These are phyloP conservation scores for Pica pica DNA, from an alignment of 2,113 vertebrate species.

Conservation along the genomic window DNA sequence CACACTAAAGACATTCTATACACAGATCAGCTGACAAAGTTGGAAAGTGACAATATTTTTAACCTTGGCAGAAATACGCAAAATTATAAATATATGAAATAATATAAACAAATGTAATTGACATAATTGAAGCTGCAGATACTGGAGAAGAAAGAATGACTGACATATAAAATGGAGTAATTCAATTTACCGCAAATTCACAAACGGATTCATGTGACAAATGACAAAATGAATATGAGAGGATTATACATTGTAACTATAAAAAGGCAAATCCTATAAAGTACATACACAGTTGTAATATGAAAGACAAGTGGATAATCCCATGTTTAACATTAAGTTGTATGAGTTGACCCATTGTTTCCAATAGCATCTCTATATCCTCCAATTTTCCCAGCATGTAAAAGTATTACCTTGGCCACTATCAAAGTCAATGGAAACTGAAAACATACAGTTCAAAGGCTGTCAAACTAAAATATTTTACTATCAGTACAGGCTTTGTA, in stretches of 20 bases:
- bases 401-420: not conserved
- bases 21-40: not conserved
- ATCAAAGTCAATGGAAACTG: not conserved
- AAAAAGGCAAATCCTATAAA: slow-evolving; percentile 36
- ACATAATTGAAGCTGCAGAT: not conserved
- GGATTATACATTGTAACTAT: not conserved
- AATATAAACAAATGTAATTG: not conserved
- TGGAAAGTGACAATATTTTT: not conserved
- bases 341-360: not conserved
- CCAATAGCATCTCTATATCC: not conserved
- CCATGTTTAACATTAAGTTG: not conserved
- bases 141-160: not conserved
- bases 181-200: slow-evolving; percentile 7
- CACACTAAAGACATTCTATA: not conserved
- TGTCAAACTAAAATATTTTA: not conserved
- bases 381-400: not conserved
- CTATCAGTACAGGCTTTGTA: not conserved
- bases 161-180: not conserved
- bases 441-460: not conserved
- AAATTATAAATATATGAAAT: not conserved
- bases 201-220: slow-evolving; percentile 16
- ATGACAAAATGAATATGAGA: slow-evolving; percentile 15
- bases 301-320: slow-evolving; percentile 23
- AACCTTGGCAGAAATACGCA: not conserved
- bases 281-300: not conserved